A percentile compares a stretch with the other conserved stretches of the same genome.
Conservation (phyloP, 2,888 invertebrate species). For the Himalopsyche kuldschensis region DNA sequence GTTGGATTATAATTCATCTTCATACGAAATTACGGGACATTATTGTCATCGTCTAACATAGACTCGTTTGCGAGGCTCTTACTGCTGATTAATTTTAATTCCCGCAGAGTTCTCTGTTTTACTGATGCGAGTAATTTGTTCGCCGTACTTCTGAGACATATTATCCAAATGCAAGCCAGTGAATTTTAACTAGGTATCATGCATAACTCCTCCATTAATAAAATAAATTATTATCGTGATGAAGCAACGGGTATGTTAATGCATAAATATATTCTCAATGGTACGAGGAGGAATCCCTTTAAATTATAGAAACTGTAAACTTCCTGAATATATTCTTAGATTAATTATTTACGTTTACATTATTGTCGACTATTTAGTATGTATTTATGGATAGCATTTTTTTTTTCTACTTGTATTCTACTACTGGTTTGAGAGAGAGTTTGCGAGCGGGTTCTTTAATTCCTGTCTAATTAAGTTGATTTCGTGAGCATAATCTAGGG, state of each 20-base stretch:
- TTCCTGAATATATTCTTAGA: too few relatives aligned
- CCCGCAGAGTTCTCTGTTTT: not conserved
- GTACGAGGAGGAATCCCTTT: too few relatives aligned
- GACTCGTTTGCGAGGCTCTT: not conserved
- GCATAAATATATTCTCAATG: too few relatives aligned
- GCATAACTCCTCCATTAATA: not conserved
- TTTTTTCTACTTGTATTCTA: too few relatives aligned
- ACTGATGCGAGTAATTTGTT: not conserved
- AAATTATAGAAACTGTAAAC: too few relatives aligned
- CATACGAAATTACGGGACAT: not conserved
- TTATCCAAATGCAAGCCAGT: not conserved
- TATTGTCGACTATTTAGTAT: too few relatives aligned
- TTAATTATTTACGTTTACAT: too few relatives aligned
- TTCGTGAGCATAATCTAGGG: too few relatives aligned
- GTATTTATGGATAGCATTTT: too few relatives aligned
- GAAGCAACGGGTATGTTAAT: not conserved
- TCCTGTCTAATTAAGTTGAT: too few relatives aligned
- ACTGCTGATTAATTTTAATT: not conserved
- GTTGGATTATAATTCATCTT: constrained; percentile 23
- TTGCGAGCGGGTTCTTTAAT: too few relatives aligned
- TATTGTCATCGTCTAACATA: not conserved
- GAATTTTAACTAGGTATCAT: not conserved
- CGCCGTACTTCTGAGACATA: not conserved
- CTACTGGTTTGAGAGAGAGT: too few relatives aligned
- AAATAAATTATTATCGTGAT: not conserved